These are phyloP conservation scores for Actinernus sp. DNA, from an alignment of 92 coral and sea anemone genomes.

Conservation along the genomic window DNA sequence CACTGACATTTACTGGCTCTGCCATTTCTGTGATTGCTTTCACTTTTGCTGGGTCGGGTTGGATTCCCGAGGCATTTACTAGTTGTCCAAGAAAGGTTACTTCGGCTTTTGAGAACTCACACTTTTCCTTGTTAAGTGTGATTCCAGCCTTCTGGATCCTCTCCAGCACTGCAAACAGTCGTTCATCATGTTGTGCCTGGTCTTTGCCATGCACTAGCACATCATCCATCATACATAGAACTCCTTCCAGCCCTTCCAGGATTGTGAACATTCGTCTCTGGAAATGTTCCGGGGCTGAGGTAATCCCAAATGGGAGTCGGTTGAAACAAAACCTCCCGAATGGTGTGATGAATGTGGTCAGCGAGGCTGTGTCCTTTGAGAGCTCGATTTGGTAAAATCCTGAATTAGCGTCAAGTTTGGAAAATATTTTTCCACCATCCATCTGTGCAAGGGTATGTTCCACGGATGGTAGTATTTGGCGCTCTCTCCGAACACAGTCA, in stretches of 20 bases:
- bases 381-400: conserved; percentile 16
- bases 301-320: too few species aligned
- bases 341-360: conserved; percentile 39
- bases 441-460: conserved; percentile 31
- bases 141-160: conserved; percentile 32
- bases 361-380: conserved; percentile 6
- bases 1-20: conserved; percentile 27
- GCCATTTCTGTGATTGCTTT: conserved; percentile 46
- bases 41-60: conserved; percentile 56
- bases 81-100: conserved; percentile 51
- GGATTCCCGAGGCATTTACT: conserved; percentile 32
- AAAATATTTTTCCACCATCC: conserved; percentile 13
- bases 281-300: too few species aligned
- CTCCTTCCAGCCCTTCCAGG: conserved; percentile 38
- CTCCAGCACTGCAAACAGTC: conserved; percentile 27
- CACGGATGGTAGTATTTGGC: conserved; percentile 51
- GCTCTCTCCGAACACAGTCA: conserved; percentile 59
- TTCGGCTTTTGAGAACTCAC: conserved; percentile 39
- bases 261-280: too few species aligned
- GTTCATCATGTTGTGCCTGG: conserved; percentile 45
- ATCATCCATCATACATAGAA: conserved; percentile 48
- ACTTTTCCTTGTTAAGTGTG: conserved; percentile 35
- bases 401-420: conserved; percentile 17
- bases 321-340: conserved; percentile 39
- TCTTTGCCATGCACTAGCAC: conserved; percentile 38